Conservation (phyloP, 2,888 invertebrate species). For the Linnaemya tessellans region DNA sequence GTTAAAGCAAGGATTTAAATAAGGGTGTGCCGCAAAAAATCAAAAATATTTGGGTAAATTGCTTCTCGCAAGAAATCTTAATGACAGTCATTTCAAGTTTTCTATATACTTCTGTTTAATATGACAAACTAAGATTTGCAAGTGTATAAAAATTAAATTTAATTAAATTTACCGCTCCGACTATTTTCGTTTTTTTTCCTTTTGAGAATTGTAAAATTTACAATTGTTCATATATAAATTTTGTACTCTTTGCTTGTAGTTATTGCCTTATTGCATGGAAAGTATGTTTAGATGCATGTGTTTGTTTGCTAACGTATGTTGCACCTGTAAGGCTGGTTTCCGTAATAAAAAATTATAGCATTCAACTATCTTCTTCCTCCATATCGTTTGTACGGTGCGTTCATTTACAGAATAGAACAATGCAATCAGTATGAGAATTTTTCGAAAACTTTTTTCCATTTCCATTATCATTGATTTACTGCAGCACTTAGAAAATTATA, state of each 20-base stretch:
- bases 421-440: conserved; percentile 34
- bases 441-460: conserved; percentile 44
- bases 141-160: too few relatives aligned
- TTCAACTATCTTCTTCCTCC: not conserved
- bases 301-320: conserved; percentile 44
- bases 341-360: conserved; percentile 20
- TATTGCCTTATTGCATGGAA: conserved; percentile 34
- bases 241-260: conserved; percentile 22
- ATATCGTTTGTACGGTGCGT: not conserved
- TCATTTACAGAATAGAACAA: conserved; percentile 33
- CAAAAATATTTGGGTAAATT: not conserved
- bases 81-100: too few relatives aligned
- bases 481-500: conserved; percentile 59
- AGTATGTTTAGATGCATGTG: conserved; percentile 31
- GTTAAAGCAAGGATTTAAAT: not conserved
- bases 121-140: too few relatives aligned
- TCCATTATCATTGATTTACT: conserved; percentile 66
- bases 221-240: not conserved
- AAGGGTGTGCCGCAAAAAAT: not conserved
- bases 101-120: too few relatives aligned
- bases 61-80: too few relatives aligned
- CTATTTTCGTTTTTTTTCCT: not conserved
- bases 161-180: not conserved
- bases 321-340: conserved; percentile 17
- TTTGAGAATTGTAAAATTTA: not conserved